Evolutionary conservation across 2,888 invertebrate genomes (phyloP), one percentile per base, ranked within the genome.

Genomic region (Bombyx huttoni): DNA sequence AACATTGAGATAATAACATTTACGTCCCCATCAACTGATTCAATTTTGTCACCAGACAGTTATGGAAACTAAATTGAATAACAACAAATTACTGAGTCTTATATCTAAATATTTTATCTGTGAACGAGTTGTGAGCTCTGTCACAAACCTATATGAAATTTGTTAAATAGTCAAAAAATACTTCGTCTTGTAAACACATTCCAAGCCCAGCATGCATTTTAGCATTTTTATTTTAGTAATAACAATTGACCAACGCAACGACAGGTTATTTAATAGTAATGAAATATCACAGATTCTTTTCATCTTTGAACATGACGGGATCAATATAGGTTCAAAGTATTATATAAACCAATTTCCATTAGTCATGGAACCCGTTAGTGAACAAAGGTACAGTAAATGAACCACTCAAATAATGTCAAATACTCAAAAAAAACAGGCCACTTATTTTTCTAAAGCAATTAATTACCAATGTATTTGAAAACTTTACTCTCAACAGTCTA

Each of bases 191-290:
- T 74, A 73, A 78, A 78, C 84, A 84, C 78, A 72, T 75, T 76
- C 76, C 80, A 65, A 13, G 46, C 35, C 49, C 49, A 49, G 49
- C 14, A 51, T 34, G 49, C 49, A 51, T 54, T 68, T 61, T 64
- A 65, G 77, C 77, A 78, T 79, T 81, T 79, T 82, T 72, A 73
- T 75, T 79, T 84, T 83, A 81, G 82, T 73, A 81, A 80, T 81
- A 85, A 87, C 86, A 89, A 89, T 89, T 89, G 89, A 89, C 89
- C 77, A 89, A 87, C 85, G 81, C 81, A 89, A 86, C 78, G 86
- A 85, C 79, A 85, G 86, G 81, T 80, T 83, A 81, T 40, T 10
- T 75, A 83, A 78, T 68, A 72, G 65, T 84, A 78, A 81, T 87
- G 84, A 80, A 82, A 87, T 89, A 89, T 89, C 89, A 89, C 89